A percentile compares a stretch with the other conserved stretches of the same genome.
phyloP scores from a whole-genome alignment of 2,888 invertebrate species.

The Pollenia griseotomentosa region DNA sequence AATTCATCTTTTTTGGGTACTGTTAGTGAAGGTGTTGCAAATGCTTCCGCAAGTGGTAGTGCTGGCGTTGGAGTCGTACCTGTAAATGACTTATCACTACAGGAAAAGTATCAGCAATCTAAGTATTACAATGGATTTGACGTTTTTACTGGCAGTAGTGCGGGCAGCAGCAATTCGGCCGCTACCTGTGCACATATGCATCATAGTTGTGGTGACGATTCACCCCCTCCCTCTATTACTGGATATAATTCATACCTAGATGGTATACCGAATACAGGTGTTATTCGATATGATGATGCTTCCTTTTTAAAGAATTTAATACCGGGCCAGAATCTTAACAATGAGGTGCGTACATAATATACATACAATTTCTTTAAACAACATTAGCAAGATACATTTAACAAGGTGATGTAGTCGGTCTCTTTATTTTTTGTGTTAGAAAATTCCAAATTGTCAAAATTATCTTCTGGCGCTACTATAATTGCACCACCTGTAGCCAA shows the following conservation, averaged over 20 bases:
- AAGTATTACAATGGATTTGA: conserved; percentile 83
- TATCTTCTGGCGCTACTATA: conserved; percentile 73
- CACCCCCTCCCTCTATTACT: conserved; percentile 83
- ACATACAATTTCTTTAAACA: not conserved
- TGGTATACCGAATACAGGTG: conserved; percentile 83
- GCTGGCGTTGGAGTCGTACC: conserved; percentile 1
- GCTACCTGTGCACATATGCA: conserved; percentile 77
- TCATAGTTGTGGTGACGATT: conserved; percentile 83
- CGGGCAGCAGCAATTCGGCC: conserved; percentile 61
- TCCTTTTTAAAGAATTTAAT: conserved; percentile 83
- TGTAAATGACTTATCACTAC: conserved; percentile 75
- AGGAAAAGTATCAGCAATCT: conserved; percentile 82
- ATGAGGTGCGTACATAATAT: conserved; percentile 80
- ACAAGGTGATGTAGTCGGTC: no score
- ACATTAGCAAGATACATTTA: no score
- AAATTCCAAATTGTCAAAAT: not conserved
- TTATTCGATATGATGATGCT: conserved; percentile 83
- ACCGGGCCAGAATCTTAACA: conserved; percentile 84
- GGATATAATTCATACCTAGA: conserved; percentile 83
- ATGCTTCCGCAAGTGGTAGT: conserved; percentile 38
- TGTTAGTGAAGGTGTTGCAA: conserved; percentile 59
- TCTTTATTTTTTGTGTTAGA: no score
- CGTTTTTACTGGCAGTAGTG: conserved; percentile 77
- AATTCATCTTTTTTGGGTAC: conserved; percentile 62
- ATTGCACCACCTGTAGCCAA: conserved; percentile 75